Base-by-base conservation (phyloP, 2,113 vertebrate genomes). In the Charina bottae region DNA sequence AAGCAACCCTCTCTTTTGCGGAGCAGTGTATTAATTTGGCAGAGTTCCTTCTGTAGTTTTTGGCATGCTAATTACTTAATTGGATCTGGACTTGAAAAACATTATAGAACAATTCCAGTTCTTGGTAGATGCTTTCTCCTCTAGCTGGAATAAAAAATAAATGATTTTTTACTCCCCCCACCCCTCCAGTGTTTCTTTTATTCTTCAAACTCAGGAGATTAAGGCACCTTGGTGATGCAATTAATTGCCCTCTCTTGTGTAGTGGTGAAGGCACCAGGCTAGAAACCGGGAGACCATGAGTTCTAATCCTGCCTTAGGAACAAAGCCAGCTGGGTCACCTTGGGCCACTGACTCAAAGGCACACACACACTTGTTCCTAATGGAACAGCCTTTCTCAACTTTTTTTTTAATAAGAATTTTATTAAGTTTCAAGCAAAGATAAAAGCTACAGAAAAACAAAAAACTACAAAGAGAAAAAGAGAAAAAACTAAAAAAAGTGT, bases 121-220 rank as follows among this genome's bases (percentile, higher is more conserved):
- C 85, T 62, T 33, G 49, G 2, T 37, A 33, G 59, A 53, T 85
- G 33, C 54, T 87, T 72, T 90, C 49, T 91, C 72, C 49, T 85
- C 33, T 4, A 59, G 89, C 58, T 58, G 89, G 58, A 85, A 91
- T 64, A 91, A 93, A 93, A 42, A 42, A 58, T 68, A 83, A n/a
- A 58, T 93, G 64, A n/a, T n/a, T n/a, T 58, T 46, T 15, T 56
- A 64, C 17, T 53, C 78, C 87, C 55, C 13, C 21, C 46, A 53
- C 72, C 59, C 84, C 8, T 37, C 55, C 58, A 55, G 49, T 91
- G 26, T 58, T 89, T 58, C 78, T 21, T 91, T 89, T 84, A 24
- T 21, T 10, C 28, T 89, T 83, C 26, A n/a, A n/a, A n/a, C n/a
- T n/a, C n/a, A n/a, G n/a, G 84, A 86, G 46, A 42, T 23, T 90